These are phyloP conservation scores for Datnioides undecimradiatus DNA, from an alignment of 2,113 vertebrate species.

Conservation along the genomic window DNA sequence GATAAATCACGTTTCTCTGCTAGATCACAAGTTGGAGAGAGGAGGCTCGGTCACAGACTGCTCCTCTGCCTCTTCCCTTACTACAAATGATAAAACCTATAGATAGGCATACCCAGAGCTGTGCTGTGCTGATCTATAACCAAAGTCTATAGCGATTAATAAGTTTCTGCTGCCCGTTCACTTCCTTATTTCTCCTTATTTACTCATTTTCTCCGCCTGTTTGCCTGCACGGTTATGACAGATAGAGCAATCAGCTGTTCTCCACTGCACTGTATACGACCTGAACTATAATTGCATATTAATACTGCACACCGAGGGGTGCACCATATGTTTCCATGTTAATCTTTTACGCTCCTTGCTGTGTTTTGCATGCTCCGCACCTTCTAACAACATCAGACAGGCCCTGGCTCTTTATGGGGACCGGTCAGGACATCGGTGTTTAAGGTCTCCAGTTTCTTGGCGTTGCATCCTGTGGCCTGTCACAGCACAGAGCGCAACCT, in stretches of 20 bases:
- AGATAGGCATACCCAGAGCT: neutral
- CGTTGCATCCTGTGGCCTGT: neutral
- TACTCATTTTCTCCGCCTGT: neutral
- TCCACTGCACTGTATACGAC: neutral
- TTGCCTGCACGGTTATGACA: neutral
- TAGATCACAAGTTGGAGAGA: constrained; percentile 70
- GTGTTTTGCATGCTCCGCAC: constrained; percentile 2
- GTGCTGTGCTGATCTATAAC: neutral
- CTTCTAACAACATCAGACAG: constrained; percentile 10
- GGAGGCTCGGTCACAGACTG: constrained; percentile 42
- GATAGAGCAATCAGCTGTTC: constrained; percentile 15
- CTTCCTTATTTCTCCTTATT: neutral
- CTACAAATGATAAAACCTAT: constrained; percentile 16
- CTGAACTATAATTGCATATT: neutral
- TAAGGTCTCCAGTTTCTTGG: constrained; percentile 25
- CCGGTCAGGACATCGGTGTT: constrained; percentile 58
- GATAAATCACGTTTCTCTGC: constrained; percentile 43
- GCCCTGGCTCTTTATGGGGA: constrained; percentile 28
- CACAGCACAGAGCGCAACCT: neutral
- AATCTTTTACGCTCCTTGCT: neutral
- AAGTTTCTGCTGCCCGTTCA: constrained; percentile 43
- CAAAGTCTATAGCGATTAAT: neutral
- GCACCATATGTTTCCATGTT: neutral
- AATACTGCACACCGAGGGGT: neutral
- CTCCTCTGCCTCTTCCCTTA: constrained; percentile 23